Percentiles rank a stretch among this genome's conserved stretches.
Conservation (phyloP, 2,888 invertebrate species). For the Tryphoninae sp. region DNA sequence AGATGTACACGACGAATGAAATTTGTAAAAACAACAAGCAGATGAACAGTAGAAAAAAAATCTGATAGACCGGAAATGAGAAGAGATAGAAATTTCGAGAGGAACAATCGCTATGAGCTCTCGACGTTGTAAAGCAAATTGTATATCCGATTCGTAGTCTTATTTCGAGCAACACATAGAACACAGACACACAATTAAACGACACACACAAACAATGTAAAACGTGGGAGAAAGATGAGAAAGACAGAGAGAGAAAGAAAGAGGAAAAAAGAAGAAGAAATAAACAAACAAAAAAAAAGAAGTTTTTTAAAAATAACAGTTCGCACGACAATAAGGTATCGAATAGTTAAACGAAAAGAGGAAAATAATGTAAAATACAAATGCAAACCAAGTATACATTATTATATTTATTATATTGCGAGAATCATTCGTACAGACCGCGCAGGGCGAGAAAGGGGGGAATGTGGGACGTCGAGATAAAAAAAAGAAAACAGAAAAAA, state of each 20-base stretch:
- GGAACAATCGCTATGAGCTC: constrained; percentile 44
- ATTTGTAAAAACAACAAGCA: neutral
- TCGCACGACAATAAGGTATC: constrained; percentile 81
- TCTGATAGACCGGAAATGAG: constrained; percentile 14
- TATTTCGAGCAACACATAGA: constrained; percentile 43
- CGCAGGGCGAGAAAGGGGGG: constrained; percentile 54
- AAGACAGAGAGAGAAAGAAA: constrained; percentile 30
- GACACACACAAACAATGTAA: neutral
- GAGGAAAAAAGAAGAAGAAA: constrained; percentile 15
- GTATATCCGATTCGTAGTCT: constrained; percentile 47
- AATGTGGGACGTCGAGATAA: constrained; percentile 24
- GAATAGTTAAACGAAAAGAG: constrained; percentile 79
- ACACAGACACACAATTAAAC: constrained; percentile 17
- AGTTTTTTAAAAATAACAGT: constrained; percentile 74
- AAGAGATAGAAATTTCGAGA: constrained; percentile 25
- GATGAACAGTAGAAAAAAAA: neutral
- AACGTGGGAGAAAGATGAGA: constrained; percentile 22
- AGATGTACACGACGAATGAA: constrained; percentile 25
- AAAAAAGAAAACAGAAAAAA: neutral
- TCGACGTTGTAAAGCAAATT: constrained; percentile 46
- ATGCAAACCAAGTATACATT: constrained; percentile 79
- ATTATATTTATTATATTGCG: constrained; percentile 80
- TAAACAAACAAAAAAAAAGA: constrained; percentile 34
- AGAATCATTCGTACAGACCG: constrained; percentile 71
- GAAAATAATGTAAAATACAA: constrained; percentile 79